Percentiles rank a stretch among this genome's conserved stretches.
phyloP scores from a whole-genome alignment of 2,797 vertebrate species.

The Melopsittacus undulatus region DNA sequence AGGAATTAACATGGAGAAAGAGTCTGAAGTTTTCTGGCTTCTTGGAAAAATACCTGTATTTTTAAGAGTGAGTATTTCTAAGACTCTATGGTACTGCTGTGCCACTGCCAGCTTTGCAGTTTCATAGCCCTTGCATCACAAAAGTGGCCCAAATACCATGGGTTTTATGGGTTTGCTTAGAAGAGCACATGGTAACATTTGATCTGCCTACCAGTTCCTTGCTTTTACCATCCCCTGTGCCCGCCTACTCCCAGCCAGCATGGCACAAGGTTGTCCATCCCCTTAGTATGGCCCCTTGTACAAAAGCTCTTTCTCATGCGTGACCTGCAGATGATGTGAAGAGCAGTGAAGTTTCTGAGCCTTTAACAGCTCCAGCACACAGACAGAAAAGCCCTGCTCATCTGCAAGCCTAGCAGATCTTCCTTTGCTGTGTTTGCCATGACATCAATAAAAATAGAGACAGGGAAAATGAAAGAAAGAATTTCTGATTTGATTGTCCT shows the following conservation, averaged over 20 bases:
- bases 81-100: rapidly evolving
- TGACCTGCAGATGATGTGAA: not conserved
- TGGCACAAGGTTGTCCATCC: not conserved
- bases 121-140: not conserved
- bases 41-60: not conserved
- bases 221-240: not conserved
- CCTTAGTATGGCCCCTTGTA: rapidly evolving
- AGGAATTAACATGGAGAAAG: not conserved
- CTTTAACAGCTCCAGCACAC: not conserved
- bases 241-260: not conserved
- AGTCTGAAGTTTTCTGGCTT: not conserved
- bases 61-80: not conserved
- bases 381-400: not conserved
- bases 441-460: constrained; percentile 75
- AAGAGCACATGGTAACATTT: not conserved
- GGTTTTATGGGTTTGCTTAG: not conserved
- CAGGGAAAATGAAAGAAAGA: constrained; percentile 79
- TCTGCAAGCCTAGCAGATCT: not conserved
- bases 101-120: not conserved
- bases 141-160: not conserved
- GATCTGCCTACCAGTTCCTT: not conserved
- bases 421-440: constrained; percentile 80
- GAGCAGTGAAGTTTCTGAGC: not conserved
- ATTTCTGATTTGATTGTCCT: constrained; percentile 81
- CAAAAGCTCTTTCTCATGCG: not conserved